Evolutionary conservation across 2,797 vertebrate genomes (phyloP).

Genomic region (Bovichtus variegatus): DNA sequence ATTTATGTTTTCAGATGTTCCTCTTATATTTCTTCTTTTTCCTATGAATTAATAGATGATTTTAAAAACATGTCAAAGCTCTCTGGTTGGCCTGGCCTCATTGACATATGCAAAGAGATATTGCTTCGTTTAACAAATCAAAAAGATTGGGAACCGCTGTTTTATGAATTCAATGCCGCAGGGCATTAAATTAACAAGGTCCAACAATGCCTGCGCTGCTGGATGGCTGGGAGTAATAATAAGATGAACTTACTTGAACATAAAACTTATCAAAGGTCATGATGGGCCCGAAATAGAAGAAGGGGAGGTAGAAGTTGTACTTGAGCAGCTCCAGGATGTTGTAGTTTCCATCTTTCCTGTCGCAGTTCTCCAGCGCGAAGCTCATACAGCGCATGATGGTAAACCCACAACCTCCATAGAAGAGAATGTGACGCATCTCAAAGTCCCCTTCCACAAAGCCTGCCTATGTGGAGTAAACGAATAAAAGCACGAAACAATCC

Average conservation of each 20-base stretch:
- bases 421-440: slow-evolving; percentile 93
- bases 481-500: not conserved
- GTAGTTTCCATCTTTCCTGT: slow-evolving; percentile 90
- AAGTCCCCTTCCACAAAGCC: slow-evolving; percentile 92
- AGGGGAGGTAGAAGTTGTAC: slow-evolving; percentile 99
- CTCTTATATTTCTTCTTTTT: not conserved
- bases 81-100: not conserved
- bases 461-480: slow-evolving; percentile 78
- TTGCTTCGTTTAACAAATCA: not conserved
- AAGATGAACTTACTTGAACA: slow-evolving; percentile 85
- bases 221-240: not conserved
- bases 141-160: not conserved
- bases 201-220: not conserved
- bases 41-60: not conserved
- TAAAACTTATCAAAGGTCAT: slow-evolving; percentile 97
- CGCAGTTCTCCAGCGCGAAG: slow-evolving; percentile 93
- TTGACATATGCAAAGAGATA: not conserved
- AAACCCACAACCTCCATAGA: slow-evolving; percentile 94
- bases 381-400: slow-evolving; percentile 96
- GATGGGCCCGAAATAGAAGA: slow-evolving; percentile 98
- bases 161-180: not conserved
- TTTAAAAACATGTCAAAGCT: too few relatives aligned
- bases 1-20: not conserved
- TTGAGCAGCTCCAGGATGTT: slow-evolving; percentile 95
- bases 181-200: not conserved